Percentiles rank a stretch among this genome's conserved stretches.
Evolutionary conservation across 2,797 vertebrate species (phyloP).

Genomic region (Apodemus agrarius): DNA sequence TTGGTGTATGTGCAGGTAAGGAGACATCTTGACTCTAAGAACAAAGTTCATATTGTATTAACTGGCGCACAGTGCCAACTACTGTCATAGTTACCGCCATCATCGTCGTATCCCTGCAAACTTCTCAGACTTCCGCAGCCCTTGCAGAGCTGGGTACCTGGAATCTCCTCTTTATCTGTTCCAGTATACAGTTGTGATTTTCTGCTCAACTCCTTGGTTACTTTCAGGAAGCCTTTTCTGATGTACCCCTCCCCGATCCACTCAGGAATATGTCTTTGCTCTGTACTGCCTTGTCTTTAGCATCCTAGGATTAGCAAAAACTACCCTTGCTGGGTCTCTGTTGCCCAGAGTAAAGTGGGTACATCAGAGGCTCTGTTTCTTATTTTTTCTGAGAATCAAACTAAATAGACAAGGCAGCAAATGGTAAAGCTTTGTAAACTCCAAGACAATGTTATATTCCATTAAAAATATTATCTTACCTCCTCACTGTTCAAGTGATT

Average conservation of each 20-base stretch:
- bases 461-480: background rate
- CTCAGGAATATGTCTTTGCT: background rate
- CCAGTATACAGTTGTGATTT: background rate
- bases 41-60: background rate
- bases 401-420: slow-evolving; percentile 6
- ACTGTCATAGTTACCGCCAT: background rate
- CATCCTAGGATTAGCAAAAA: background rate
- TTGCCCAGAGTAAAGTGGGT: background rate
- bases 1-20: background rate
- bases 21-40: background rate
- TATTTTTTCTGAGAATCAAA: slow-evolving; percentile 11
- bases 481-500: background rate
- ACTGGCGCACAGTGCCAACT: background rate
- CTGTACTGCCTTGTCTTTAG: background rate
- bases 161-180: background rate
- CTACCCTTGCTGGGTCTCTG: slow-evolving; percentile 10
- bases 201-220: background rate
- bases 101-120: background rate
- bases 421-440: slow-evolving; percentile 5
- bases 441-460: background rate
- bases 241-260: background rate
- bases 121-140: background rate
- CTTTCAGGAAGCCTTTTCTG: slow-evolving; percentile 16
- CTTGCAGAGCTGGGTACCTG: background rate
- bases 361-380: background rate